Evolutionary conservation across 2,113 vertebrate genomes (phyloP).

Genomic region (Parus major): DNA sequence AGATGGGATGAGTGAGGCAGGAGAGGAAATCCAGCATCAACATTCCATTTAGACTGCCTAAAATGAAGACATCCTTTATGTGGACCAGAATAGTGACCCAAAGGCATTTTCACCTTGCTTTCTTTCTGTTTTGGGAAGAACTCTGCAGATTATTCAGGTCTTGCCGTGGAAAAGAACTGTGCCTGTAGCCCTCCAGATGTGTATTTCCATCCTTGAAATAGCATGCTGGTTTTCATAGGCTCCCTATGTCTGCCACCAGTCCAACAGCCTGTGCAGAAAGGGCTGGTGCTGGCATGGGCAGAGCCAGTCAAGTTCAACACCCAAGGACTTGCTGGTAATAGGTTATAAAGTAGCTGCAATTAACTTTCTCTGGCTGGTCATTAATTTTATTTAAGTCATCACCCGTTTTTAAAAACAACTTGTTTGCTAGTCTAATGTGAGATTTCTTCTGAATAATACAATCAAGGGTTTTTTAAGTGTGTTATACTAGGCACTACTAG

Average conservation of each 20-base stretch:
- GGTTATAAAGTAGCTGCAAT: background rate
- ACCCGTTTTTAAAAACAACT: background rate
- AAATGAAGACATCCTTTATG: background rate
- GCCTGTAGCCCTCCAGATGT: background rate
- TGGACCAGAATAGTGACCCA: background rate
- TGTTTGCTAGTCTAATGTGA: background rate
- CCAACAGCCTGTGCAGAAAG: background rate
- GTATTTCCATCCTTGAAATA: background rate
- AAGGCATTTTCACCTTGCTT: background rate
- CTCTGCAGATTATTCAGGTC: background rate
- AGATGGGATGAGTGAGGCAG: conserved; percentile 1
- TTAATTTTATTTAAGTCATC: background rate
- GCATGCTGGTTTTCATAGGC: background rate
- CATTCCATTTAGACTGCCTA: background rate
- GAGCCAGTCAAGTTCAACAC: background rate
- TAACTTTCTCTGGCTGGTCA: background rate
- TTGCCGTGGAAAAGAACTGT: background rate
- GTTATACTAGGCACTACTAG: background rate
- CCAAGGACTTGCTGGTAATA: background rate
- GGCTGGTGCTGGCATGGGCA: background rate
- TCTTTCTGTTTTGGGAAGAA: background rate
- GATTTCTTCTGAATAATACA: background rate
- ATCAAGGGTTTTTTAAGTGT: background rate
- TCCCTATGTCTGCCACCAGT: background rate
- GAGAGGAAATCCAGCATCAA: background rate